phyloP scores from a whole-genome alignment of 2,888 invertebrate genomes.

The Leptopterna dolabrata region DNA sequence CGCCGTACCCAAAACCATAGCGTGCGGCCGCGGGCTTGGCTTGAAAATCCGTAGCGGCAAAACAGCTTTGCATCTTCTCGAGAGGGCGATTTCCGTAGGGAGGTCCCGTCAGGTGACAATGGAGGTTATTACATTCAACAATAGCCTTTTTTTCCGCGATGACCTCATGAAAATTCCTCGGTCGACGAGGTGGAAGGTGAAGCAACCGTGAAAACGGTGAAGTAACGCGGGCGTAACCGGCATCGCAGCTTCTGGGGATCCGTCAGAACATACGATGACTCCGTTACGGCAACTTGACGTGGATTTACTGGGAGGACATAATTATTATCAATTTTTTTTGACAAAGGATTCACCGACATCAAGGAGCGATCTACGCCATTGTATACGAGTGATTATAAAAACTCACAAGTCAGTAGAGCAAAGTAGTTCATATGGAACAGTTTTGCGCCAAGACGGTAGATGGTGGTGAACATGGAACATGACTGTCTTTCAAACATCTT shows the following conservation, averaged over 20 bases:
- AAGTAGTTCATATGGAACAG: too few species aligned
- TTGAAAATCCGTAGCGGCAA: background rate
- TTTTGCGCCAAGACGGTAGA: too few species aligned
- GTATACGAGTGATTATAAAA: too few species aligned
- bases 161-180: background rate
- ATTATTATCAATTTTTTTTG: too few species aligned
- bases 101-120: background rate
- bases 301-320: too few species aligned
- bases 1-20: background rate
- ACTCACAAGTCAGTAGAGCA: too few species aligned
- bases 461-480: too few species aligned
- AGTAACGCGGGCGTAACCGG: background rate
- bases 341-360: too few species aligned
- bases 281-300: too few species aligned
- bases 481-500: too few species aligned
- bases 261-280: background rate
- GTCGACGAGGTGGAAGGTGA: background rate
- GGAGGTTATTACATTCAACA: background rate
- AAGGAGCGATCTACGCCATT: too few species aligned
- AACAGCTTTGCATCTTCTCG: background rate
- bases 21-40: background rate
- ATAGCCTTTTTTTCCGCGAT: background rate
- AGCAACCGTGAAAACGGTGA: constrained; percentile 3
- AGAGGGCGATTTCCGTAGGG: background rate
- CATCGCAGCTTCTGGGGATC: background rate